Evolutionary conservation across 2,113 vertebrate species (phyloP).

Genomic region (Gobiocypris rarus): DNA sequence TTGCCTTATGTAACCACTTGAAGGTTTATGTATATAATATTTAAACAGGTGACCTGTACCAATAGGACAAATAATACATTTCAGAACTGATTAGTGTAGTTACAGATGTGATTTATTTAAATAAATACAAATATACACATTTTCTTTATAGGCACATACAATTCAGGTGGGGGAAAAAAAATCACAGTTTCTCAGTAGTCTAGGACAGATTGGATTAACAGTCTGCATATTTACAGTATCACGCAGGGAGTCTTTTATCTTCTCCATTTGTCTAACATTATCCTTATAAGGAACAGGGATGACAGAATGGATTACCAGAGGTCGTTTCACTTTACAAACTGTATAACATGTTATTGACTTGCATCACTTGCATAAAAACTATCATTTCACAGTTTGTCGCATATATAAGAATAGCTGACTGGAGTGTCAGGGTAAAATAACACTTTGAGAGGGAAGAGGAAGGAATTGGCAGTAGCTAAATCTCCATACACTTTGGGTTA

Average conservation of each 20-base stretch:
- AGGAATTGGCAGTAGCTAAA: conserved; percentile 4
- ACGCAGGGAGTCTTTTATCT: neutral
- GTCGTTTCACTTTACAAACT: neutral
- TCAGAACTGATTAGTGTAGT: conserved; percentile 4
- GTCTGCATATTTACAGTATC: conserved; percentile 45
- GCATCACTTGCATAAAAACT: conserved; percentile 35
- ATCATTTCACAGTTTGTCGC: conserved; percentile 12
- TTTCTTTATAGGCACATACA: conserved; percentile 81
- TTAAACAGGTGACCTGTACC: neutral
- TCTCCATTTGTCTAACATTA: conserved; percentile 20
- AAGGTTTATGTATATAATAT: neutral
- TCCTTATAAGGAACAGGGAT: neutral
- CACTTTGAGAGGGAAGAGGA: neutral
- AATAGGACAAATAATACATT: neutral
- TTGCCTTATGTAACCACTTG: neutral
- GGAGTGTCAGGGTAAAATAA: conserved; percentile 14
- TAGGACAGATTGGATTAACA: conserved; percentile 21
- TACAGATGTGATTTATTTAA: conserved; percentile 85
- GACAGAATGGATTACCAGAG: neutral
- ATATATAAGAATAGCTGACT: conserved; percentile 42
- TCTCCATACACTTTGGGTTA: conserved; percentile 45
- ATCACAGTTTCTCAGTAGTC: conserved; percentile 53
- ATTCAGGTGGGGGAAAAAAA: conserved; percentile 54
- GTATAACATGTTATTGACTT: neutral
- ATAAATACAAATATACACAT: conserved; percentile 98